Base-by-base conservation (phyloP, 1,140 invertebrate species). In the Lasaia peninsularis region DNA sequence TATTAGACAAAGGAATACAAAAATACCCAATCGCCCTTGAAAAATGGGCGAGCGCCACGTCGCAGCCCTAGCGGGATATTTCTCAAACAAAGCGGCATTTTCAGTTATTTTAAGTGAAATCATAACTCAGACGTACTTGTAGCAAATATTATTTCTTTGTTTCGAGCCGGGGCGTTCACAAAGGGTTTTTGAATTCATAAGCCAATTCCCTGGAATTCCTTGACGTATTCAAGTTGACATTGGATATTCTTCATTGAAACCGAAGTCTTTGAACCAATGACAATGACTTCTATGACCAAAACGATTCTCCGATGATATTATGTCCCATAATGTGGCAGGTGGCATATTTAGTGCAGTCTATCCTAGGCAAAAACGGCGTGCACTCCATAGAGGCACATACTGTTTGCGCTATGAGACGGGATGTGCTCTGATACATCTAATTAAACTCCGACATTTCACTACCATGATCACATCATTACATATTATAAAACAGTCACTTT, bases 81-180 rank as follows among this genome's bases (percentile, higher is more conserved):
- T 63, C 48, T 60, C 33, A 44, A 65, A 71, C 71, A 67, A 73
- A 71, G 64, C 37, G 54, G 52, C 62, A 61, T 57, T 63, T 69
- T 57, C 66, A 67, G 60, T 65, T 66, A 66, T 71, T 69, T 65
- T 67, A 63, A 71, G 68, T 66, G 73, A 63, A 73, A 71, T 78
- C 71, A 69, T 73, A 67, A 71, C 62, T 62, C 60, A 52, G 54
- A 60, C 53, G 57, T 63, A 66, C 66, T 65, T 73, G 68, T 60
- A 48, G 73, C 70, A 75, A 84, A 81, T 81, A 78, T 73, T 74
- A 68, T 59, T 70, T 77, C 67, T 79, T 81, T 81, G 78, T 80
- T 74, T 77, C 63, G 67, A 62, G 67, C 62, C 63, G 60, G 61
- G 64, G 51, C 69, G 66, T 44, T 56, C 54, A 69, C 65, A 65